Evolutionary conservation across 2,888 invertebrate species (phyloP), one percentile per base, ranked within the genome.

Genomic region (Bursaphelenchus okinawaensis): DNA sequence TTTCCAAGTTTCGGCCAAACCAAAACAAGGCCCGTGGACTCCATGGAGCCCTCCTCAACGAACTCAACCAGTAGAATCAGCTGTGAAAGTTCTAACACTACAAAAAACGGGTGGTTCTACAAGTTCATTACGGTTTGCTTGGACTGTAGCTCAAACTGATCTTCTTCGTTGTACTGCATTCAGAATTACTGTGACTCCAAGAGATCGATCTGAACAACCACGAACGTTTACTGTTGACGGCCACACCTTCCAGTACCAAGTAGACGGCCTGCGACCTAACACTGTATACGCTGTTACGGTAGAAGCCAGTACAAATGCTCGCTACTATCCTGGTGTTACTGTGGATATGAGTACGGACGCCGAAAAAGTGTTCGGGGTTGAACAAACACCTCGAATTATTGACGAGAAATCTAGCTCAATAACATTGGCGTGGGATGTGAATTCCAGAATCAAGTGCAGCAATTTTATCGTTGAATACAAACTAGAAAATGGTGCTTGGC

Each of bases 201-300:
- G 70, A 9, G 80, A 79, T 62, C 72, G 77, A 56, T 65, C 71
- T 9, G 72, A 75, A 52, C 73, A 73, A 52, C 68, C 78, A 16
- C 75, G 76, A 55, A 75, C 74, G 19, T 82, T 79, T 74, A 76
- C 75, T 23, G 80, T 82, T 28, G 82, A 83, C 58, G 70, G 76
- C 9, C 72, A 68, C 66, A 81, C 82, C 23, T 76, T 74, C 65
- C 78, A 78, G 59, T 82, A 82, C 67, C 64, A 72, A 6, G 77
- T 79, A 52, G 80, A 81, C 62, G 73, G 75, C 20, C 71, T 82
- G 20, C 65, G 71, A n/a, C 79, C 82, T n/a, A 69, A 76, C 55
- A 83, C 82, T 16, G 70, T 72, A 23, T 82, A 83, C 74, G 76
- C 79, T 54, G 81, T 82, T 1, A 78, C 80, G 12, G 81, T 80